Base-by-base conservation (phyloP, 2,888 invertebrate genomes). In the Automeris io region DNA sequence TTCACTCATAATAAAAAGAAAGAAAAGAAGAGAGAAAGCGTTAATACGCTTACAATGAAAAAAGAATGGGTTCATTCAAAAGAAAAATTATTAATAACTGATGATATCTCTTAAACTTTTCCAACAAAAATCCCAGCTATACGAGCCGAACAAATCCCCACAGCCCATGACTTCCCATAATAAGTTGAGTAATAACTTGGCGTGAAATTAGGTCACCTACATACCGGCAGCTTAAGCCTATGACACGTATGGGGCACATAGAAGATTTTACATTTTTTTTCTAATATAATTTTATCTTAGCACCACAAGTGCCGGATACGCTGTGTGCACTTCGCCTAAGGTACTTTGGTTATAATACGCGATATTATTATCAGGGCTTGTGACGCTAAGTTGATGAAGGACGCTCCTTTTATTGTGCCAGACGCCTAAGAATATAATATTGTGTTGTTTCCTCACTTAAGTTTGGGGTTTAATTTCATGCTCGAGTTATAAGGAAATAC, bases 151-250 rank as follows among this genome's bases (percentile, higher is more conserved):
- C 33, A 57, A 66, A 55, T 61, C 67, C 67, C 67, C 42, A 49
- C 55, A 58, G 64, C 62, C 40, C 61, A 62, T 62, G 61, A 50
- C 50, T 57, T 49, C 46, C 48, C 53, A 52, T 63, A 65, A 67
- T 58, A 68, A 64, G 61, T 63, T 58, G 56, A 43, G 60, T 64
- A 58, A 60, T 66, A 67, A 67, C 63, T 65, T 60, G 41, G 46
- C 39, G 46, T 59, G 61, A 67, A 73, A 73, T 71, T 71, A 58
- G 73, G 74, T 73, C 71, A 69, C 62, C 66, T 54, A 58, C 44
- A 61, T 63, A 53, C 47, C 34, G 44, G 47, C 39, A 39, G 48
- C 47, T 47, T 57, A 51, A 47, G 47, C 39, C 40, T 51, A 48
- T 40, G 49, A 45, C 51, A 49, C 49, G 45, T 49, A 48, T 43